Evolutionary conservation across 2,888 invertebrate genomes (phyloP).

Genomic region (Sisyra nigra): DNA sequence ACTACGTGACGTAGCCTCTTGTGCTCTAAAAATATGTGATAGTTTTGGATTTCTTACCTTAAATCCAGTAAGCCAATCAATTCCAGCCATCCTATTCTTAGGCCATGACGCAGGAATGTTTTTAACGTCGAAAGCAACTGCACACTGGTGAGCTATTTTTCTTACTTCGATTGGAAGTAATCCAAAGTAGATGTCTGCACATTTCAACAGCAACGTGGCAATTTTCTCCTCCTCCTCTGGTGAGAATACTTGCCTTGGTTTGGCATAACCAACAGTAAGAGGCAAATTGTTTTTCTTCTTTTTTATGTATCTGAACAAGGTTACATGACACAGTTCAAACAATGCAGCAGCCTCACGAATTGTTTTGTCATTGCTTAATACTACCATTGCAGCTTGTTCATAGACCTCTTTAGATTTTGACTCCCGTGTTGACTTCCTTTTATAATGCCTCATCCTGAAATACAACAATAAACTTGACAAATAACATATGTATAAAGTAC

Average conservation of each 20-base stretch:
- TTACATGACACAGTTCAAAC: no score
- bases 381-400: no score
- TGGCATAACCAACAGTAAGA: no score
- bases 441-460: no score
- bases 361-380: no score
- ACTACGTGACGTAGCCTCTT: conserved; percentile 4
- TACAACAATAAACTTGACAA: no score
- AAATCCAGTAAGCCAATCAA: not conserved
- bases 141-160: not conserved
- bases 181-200: not conserved
- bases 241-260: not conserved
- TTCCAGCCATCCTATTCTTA: conserved; percentile 1
- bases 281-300: no score
- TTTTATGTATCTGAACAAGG: no score
- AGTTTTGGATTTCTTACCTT: not conserved
- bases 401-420: no score
- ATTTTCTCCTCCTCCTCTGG: not conserved
- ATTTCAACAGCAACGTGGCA: not conserved
- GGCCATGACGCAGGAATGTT: not conserved
- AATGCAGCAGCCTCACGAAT: no score
- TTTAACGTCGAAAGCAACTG: not conserved
- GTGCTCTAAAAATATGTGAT: conserved; percentile 1
- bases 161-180: not conserved
- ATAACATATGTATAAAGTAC: no score
- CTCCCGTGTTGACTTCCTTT: no score